Evolutionary conservation across 2,888 invertebrate genomes (phyloP).

Genomic region (Eupithecia tripunctaria): DNA sequence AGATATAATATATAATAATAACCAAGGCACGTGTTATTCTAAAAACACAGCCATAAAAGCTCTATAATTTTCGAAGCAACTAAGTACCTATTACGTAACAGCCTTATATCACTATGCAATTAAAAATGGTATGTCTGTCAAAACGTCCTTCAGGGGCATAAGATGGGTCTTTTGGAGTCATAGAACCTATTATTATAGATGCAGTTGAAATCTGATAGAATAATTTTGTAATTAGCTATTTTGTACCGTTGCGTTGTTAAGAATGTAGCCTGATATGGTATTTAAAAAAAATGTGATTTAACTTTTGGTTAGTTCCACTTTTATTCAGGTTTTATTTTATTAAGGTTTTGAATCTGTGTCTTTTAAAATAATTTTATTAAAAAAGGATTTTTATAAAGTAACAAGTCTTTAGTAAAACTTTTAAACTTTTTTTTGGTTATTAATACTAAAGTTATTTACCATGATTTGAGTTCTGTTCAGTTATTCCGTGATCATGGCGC

Average conservation of each 20-base stretch:
- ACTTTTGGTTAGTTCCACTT: not conserved
- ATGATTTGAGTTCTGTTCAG: no score
- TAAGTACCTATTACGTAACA: slow-evolving; percentile 47
- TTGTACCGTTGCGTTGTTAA: slow-evolving; percentile 15
- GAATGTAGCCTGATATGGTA: not conserved
- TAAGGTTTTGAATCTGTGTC: no score
- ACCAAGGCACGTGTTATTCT: slow-evolving; percentile 1
- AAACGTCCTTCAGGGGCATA: slow-evolving; percentile 76
- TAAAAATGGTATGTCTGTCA: slow-evolving; percentile 78
- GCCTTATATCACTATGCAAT: slow-evolving; percentile 65
- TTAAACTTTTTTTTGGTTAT: no score
- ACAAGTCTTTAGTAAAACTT: no score
- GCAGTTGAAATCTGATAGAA: slow-evolving; percentile 37
- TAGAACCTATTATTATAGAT: slow-evolving; percentile 73
- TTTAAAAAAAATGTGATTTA: not conserved
- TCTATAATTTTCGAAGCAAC: slow-evolving; percentile 61
- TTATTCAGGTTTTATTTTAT: no score
- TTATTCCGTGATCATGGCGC: no score
- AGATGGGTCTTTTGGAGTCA: slow-evolving; percentile 59
- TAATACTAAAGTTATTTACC: no score
- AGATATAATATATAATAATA: not conserved
- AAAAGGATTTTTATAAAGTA: no score
- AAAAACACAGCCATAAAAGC: slow-evolving; percentile 10
- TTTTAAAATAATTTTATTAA: no score
- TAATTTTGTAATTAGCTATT: slow-evolving; percentile 30